These are phyloP conservation scores for Fopius arisanus DNA, from an alignment of 1,140 invertebrate genomes.

Conservation along the genomic window DNA sequence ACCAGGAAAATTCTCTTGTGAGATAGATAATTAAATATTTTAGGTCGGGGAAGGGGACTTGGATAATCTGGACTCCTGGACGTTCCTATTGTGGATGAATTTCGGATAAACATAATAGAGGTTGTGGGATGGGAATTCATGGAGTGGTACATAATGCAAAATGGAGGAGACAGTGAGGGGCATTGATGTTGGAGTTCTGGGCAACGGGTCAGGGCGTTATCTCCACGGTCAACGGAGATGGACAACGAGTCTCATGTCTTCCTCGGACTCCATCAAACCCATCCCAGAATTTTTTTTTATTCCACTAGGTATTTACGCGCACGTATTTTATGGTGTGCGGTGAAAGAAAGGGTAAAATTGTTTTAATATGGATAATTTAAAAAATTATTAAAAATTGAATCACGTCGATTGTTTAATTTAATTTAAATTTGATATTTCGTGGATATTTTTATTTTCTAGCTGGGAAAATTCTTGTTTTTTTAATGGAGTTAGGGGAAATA, in stretches of 20 bases:
- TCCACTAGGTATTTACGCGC: no score
- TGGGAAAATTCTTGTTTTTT: no score
- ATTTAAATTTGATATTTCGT: neutral
- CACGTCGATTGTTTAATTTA: no score
- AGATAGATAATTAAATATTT: no score
- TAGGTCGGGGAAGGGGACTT: no score
- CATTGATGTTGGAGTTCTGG: slow-evolving; percentile 34
- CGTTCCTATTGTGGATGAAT: neutral
- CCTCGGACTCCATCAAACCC: slow-evolving; percentile 22
- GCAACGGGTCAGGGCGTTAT: slow-evolving; percentile 39
- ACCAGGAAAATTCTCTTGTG: no score
- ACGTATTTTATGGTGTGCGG: no score
- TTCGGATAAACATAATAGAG: neutral
- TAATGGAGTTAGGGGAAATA: neutral
- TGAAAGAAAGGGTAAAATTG: no score
- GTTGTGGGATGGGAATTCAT: neutral
- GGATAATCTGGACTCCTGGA: neutral
- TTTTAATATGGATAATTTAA: no score
- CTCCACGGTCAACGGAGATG: slow-evolving; percentile 40
- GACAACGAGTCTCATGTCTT: slow-evolving; percentile 36
- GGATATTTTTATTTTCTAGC: neutral
- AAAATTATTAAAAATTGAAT: no score
- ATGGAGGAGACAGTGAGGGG: slow-evolving; percentile 31
- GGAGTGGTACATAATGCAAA: slow-evolving; percentile 5
- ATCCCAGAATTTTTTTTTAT: neutral